Base-by-base conservation (phyloP, 2,113 vertebrate genomes). In the Ophthalmolycus amberensis region DNA sequence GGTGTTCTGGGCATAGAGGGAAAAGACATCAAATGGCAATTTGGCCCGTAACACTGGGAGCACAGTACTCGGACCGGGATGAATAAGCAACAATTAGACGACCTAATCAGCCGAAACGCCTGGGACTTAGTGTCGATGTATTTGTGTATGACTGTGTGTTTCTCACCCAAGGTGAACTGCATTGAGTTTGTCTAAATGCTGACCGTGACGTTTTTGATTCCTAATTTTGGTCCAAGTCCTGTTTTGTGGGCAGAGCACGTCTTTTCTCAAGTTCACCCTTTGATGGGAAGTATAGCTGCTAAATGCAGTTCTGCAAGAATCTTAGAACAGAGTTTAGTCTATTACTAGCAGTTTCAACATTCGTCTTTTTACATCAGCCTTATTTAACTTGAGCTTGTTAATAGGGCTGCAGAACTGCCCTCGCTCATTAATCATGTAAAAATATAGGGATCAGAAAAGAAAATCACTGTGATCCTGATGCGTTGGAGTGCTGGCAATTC, bases 391-490 rank as follows among this genome's bases (percentile, higher is more conserved):
- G 54, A 84, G 85, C 70, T 71, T 78, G 80, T 82, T 85, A 86
- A 91, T 92, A 79, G 86, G 84, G 80, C 87, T 75, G 42, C 76
- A 79, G 77, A 87, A 80, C 80, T 91, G 79, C 80, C 90, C 89
- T 93, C 82, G 77, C 92, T 93, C 91, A 90, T 94, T 91, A 90
- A 92, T 94, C 89, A 92, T 91, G 85, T 83, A 89, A 91, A 94
- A 92, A 91, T 91, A 81, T 82, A 79, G 72, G 80, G 90, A 93
- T 87, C 79, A 79, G 75, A 76, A 50, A 37, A 34, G 38, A 54
- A 85, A 93, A 89, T 74, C 85, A 83, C 95, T 94, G 95, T 94
- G 90, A 94, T 95, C 91, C 38, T 37, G 32, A 83, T 34, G 38
- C 66, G 22, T 84, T 87, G 64, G 77, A 63, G 14, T 63, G 73